These are phyloP conservation scores for Colletes latitarsis DNA, from an alignment of 1,140 invertebrate species.

Conservation along the genomic window DNA sequence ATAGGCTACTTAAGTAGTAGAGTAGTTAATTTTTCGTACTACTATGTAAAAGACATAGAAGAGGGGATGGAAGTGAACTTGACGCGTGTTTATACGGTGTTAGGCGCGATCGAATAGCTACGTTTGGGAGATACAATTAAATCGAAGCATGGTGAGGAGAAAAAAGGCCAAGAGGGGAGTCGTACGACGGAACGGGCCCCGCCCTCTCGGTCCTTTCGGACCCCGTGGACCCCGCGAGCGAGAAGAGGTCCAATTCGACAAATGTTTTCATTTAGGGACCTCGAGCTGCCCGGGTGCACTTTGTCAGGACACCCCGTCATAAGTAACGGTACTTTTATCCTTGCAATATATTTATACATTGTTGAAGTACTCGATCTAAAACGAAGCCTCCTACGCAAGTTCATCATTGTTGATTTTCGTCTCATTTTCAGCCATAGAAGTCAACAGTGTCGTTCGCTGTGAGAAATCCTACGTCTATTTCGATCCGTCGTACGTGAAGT, in stretches of 20 bases:
- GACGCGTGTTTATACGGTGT: conserved; percentile 54
- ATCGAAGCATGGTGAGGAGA: conserved; percentile 30
- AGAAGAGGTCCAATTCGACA: neutral
- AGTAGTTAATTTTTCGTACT: no score
- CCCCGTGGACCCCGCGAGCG: conserved; percentile 1
- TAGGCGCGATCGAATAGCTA: conserved; percentile 60
- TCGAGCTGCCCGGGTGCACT: neutral
- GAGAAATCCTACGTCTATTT: no score
- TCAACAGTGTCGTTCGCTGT: no score
- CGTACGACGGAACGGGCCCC: conserved; percentile 10
- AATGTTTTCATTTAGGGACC: conserved; percentile 42
- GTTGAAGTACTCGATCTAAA: no score
- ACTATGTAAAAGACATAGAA: no score
- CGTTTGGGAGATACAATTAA: conserved; percentile 64
- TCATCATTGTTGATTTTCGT: no score
- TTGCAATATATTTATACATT: neutral
- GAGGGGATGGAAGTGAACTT: neutral
- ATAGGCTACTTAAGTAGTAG: no score
- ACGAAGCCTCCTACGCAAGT: no score
- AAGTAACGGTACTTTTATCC: neutral
- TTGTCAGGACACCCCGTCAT: neutral
- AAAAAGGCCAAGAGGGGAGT: conserved; percentile 13
- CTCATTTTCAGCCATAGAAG: no score
- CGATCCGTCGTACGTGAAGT: no score
- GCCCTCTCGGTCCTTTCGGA: conserved; percentile 32